phyloP scores from a whole-genome alignment of 2,888 invertebrate species.

The Lithophane leautieri region DNA sequence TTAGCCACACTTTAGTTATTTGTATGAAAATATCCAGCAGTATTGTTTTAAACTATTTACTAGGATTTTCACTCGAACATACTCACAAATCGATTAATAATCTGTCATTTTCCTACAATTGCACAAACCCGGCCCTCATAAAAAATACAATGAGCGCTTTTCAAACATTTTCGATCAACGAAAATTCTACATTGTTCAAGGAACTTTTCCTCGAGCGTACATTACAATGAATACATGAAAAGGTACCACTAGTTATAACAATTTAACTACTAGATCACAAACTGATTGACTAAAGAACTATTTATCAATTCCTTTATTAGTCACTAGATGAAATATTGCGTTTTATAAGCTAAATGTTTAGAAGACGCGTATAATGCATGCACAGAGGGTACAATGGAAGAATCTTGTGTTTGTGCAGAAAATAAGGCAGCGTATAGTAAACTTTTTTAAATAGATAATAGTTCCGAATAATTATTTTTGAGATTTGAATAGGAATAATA shows the following conservation, averaged over 20 bases:
- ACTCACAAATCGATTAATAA: background rate
- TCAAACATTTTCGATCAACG: slow-evolving; percentile 45
- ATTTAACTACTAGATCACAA: slow-evolving; percentile 84
- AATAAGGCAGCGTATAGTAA: slow-evolving; percentile 44
- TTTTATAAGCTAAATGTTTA: slow-evolving; percentile 58
- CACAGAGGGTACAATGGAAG: slow-evolving; percentile 62
- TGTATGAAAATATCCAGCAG: background rate
- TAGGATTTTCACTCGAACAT: background rate
- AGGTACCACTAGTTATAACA: slow-evolving; percentile 71
- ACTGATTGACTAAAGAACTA: slow-evolving; percentile 85
- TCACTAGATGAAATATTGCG: slow-evolving; percentile 72
- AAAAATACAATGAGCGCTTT: slow-evolving; percentile 26
- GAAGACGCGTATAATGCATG: slow-evolving; percentile 73
- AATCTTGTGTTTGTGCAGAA: slow-evolving; percentile 53
- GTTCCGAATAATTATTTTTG: slow-evolving; percentile 28
- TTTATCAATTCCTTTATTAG: slow-evolving; percentile 84
- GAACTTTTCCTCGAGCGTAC: slow-evolving; percentile 31
- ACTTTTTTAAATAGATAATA: slow-evolving; percentile 26
- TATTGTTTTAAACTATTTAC: background rate
- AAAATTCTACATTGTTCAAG: slow-evolving; percentile 34
- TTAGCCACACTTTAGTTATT: background rate
- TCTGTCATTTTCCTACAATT: slow-evolving; percentile 16
- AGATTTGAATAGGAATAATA: slow-evolving; percentile 45
- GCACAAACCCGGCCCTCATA: slow-evolving; percentile 4
- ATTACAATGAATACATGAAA: slow-evolving; percentile 62